Evolutionary conservation across 2,113 vertebrate genomes (phyloP).

Genomic region (Clarias gariepinus): DNA sequence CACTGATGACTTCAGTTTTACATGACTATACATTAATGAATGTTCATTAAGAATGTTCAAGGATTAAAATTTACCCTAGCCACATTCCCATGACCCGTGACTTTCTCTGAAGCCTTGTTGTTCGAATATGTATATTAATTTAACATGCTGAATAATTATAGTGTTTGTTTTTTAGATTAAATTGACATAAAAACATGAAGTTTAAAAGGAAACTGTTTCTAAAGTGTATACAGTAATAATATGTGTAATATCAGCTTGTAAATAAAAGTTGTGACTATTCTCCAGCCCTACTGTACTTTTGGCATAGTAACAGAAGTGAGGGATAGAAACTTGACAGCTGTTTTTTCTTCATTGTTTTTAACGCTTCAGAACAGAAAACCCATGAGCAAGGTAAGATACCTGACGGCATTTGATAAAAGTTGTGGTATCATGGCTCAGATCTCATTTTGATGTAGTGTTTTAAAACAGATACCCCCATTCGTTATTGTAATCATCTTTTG

Average conservation of each 20-base stretch:
- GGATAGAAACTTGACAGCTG: constrained; percentile 56
- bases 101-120: background rate
- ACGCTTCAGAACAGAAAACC: constrained; percentile 77
- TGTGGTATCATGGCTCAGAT: background rate
- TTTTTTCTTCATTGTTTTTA: constrained; percentile 62
- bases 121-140: background rate
- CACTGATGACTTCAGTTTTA: too few species aligned
- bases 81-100: background rate
- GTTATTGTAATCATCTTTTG: background rate
- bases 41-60: too few species aligned
- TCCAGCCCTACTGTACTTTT: background rate
- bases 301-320: background rate
- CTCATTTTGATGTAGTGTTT: background rate
- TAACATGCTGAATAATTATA: background rate
- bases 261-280: background rate
- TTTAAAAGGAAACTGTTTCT: background rate
- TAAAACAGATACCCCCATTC: background rate
- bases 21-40: too few species aligned
- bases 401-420: background rate
- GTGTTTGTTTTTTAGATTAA: too few species aligned
- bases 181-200: background rate
- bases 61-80: background rate
- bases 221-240: background rate
- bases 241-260: background rate
- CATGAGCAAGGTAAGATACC: constrained; percentile 76